A percentile compares a stretch with the other conserved stretches of the same genome.
phyloP scores from a whole-genome alignment of 1,140 invertebrate species.

The Drosophila pectinifera region DNA sequence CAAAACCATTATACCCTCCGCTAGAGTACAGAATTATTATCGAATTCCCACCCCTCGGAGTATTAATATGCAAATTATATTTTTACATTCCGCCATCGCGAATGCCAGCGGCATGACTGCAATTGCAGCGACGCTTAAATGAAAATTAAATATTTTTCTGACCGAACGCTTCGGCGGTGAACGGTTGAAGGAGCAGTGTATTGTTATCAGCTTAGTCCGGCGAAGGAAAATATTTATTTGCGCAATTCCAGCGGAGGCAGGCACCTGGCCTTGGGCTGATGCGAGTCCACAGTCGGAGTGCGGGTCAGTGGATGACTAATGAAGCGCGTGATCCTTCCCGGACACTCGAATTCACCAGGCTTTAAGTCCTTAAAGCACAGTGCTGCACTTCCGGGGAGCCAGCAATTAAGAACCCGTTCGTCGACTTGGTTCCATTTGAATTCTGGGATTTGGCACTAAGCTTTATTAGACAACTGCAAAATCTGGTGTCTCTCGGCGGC shows the following conservation, averaged over 20 bases:
- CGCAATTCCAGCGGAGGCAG: background rate
- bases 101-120: constrained; percentile 28
- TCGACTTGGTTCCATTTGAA: constrained; percentile 44
- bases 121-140: constrained; percentile 48
- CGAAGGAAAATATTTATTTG: constrained; percentile 17
- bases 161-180: constrained; percentile 1
- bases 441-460: constrained; percentile 45
- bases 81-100: constrained; percentile 27
- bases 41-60: background rate
- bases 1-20: background rate
- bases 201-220: constrained; percentile 8
- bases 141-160: constrained; percentile 71
- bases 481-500: constrained; percentile 30
- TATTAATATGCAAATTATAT: constrained; percentile 68
- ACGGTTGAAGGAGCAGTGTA: background rate
- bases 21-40: background rate
- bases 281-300: background rate
- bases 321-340: constrained; percentile 21
- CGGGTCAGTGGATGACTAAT: constrained; percentile 25
- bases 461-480: constrained; percentile 57
- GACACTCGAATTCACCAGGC: background rate
- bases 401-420: constrained; percentile 37
- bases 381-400: background rate
- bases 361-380: constrained; percentile 19
- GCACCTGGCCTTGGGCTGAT: background rate